Base-by-base conservation (phyloP, 2,888 invertebrate genomes). In the Noctua pronuba region DNA sequence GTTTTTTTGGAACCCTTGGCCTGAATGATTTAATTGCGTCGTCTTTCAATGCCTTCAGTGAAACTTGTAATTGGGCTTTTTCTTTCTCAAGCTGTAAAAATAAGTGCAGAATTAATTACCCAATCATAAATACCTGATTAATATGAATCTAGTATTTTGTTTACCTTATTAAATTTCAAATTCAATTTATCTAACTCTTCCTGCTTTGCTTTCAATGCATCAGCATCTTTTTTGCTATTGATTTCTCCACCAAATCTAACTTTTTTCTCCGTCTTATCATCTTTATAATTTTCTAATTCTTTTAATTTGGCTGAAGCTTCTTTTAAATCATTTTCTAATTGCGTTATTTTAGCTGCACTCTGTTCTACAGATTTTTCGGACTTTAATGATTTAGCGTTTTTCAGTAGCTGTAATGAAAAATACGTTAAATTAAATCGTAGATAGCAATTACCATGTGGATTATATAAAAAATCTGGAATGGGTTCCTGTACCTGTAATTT, bases 1-100 rank as follows among this genome's bases (percentile, higher is more conserved):
- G 97, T 90, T 98, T 98, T 91, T 98, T 98, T 7, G 98, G 97
- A n/a, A 97, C 97, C 87, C 98, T 97, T 41, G 97, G 97, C 86
- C 98, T 98, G 88, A 98, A 97, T 49, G 97, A 97, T 87, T 97
- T 97, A n/a, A 97, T 96, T 2, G 97, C 97, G 80, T 97, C 97
- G 82, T 97, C 97, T 90, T 97, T 97, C 78, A 98, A 94, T 84
- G 97, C 97, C 89, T 98, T 98, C 16, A 98, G 91, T 55, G 97
- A 96, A 7, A 97, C 97, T 89, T 97, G 97, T 41, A 98, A 94
- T 88, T 97, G 97, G 69, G 97, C 95, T 80, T 97, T 97, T 93
- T 98, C 98, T 89, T 97, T 97, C 91, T 98, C 98, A 69, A 97
- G 93, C 97, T 97, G 86, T 52, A 82, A 86, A 82, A 55, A 66